phyloP scores from a whole-genome alignment of 2,113 vertebrate species.

The Hippocampus barbouri region DNA sequence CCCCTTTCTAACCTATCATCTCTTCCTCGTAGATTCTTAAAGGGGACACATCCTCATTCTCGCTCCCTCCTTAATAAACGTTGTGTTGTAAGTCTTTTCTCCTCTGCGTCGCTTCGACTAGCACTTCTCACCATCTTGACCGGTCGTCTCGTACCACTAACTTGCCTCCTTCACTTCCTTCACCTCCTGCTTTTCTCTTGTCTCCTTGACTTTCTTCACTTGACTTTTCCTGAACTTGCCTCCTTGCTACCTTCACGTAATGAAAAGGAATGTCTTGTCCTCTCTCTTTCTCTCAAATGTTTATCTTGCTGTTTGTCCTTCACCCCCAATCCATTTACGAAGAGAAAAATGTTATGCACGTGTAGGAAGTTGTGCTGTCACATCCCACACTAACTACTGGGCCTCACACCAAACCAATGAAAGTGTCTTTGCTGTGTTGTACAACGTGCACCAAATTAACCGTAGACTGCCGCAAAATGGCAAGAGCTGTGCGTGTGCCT shows the following conservation, averaged over 20 bases:
- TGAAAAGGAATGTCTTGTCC: too few species aligned
- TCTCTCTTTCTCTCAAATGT: too few species aligned
- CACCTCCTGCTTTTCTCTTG: not conserved
- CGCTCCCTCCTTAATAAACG: slow-evolving; percentile 52
- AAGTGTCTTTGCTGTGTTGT: not conserved
- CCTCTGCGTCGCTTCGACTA: slow-evolving; percentile 15
- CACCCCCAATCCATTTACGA: too few species aligned
- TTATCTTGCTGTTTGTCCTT: too few species aligned
- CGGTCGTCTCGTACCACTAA: not conserved
- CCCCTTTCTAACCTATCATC: slow-evolving; percentile 38
- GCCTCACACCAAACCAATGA: slow-evolving; percentile 9
- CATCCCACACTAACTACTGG: not conserved
- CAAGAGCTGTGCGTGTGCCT: slow-evolving; percentile 12
- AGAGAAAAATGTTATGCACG: too few species aligned
- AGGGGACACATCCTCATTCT: slow-evolving; percentile 42
- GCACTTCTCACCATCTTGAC: not conserved
- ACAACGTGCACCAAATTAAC: not conserved
- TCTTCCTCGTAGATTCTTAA: slow-evolving; percentile 67
- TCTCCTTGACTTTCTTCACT: slow-evolving; percentile 2
- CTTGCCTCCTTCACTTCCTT: not conserved
- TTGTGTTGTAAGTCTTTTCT: slow-evolving; percentile 65
- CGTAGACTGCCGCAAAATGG: not conserved
- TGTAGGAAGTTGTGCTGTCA: not conserved
- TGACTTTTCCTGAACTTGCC: slow-evolving; percentile 5
- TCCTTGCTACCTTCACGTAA: not conserved